Base-by-base conservation (phyloP, 2,888 invertebrate genomes). In the Stenchaetothrips biformis region DNA sequence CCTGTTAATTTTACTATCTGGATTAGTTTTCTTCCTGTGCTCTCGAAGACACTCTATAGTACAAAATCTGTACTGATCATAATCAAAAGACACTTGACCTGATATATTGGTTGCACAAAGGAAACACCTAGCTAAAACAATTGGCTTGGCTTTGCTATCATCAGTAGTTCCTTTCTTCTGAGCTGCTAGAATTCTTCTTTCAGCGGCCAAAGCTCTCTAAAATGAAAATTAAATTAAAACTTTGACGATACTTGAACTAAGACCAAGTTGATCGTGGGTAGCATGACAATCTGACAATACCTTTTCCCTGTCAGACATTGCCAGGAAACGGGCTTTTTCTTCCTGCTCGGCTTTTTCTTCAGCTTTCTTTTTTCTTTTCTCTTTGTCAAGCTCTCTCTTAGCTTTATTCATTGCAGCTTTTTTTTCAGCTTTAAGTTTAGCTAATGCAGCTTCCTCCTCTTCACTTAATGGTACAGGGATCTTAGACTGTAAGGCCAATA, bases 281-380 rank as follows among this genome's bases (percentile, higher is more conserved):
- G 77, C 49, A 13, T 74, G 49, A 53, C n/a, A n/a, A n/a, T n/a
- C n/a, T n/a, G n/a, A n/a, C 82, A 79, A 82, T 86, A 94, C 94
- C 91, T 95, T 95, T 86, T 95, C 92, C 83, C 92, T 88, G 83
- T 95, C 95, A 77, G 91, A 91, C 48, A 96, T 88, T 81, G 89
- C 88, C 79, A 94, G 85, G 85, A 92, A 93, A 82, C 91, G 87
- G 79, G 89, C 87, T 83, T 89, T 89, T 81, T 91, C 90, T 67
- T 87, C 87, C 82, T 90, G 88, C 83, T 91, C 91, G 83, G 87
- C 87, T 81, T 86, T 87, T 81, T 88, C 87, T 37, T 88, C 84
- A 78, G 88, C 88, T 80, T 89, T 91, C 85, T 92, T 92, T 78
- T 88, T 88, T 83, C 89, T 90, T 84, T 90, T 92, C 85, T 91